Evolutionary conservation across 2,888 invertebrate species (phyloP), one percentile per base, ranked within the genome.

Genomic region (Callyntrura guangdongensis): DNA sequence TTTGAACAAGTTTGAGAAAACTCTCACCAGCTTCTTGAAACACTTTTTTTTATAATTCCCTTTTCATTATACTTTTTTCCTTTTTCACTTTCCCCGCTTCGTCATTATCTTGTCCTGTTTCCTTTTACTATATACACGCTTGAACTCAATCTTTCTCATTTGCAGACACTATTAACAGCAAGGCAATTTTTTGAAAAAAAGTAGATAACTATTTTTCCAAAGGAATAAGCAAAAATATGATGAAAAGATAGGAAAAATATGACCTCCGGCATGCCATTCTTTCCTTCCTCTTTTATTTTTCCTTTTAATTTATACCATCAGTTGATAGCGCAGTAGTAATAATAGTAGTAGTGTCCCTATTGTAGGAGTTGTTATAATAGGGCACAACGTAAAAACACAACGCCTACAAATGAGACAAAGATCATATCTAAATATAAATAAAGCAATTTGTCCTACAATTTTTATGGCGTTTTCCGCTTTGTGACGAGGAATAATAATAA

Each of bases 401-500:
- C 8, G 45, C 22, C 12, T 25, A 53, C 77, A 53, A 25, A 77
- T 25, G 45, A 49, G 53, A 77, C 17, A 45, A 77, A 27, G 77
- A 77, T 77, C 77, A 77, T 77, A 53, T 53, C 77, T 53, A 77
- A 77, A 77, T 77, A 77, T 53, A 61, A 45, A 72, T 79, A 81
- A 59, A 79, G 79, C 59, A 79, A 79, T 79, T 79, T 79, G 79
- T 79, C 36, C 56, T 56, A 59, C 56, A 53, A 56, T 56, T 79
- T 56, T 85, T 85, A 85, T 56, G 25, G 49, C 83, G 64, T 64
- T 83, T 67, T 45, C 67, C 22, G 64, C 17, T 47, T 83, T 17
- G 47, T 9, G 25, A 5, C 45, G 61, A 27, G 25, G 64, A 64
- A 69, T 69, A 53, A 69, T 36, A 36, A 36, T 36, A 67, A 67